Base-by-base conservation (phyloP, 1,140 invertebrate genomes). In the Diprion similis region DNA sequence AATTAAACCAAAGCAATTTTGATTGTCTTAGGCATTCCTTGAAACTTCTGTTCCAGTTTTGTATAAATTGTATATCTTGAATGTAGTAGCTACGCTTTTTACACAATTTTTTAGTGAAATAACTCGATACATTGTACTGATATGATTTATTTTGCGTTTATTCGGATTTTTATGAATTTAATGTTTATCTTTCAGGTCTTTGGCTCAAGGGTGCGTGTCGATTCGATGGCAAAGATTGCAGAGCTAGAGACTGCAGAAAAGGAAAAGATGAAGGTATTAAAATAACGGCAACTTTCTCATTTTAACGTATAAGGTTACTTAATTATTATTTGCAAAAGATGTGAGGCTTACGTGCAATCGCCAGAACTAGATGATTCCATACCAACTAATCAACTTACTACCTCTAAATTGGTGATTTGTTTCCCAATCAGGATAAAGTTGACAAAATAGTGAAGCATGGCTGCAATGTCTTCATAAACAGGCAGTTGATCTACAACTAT, bases 401-500 rank as follows among this genome's bases (percentile, higher is more conserved):
- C 51, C 66, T 17, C 11, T 10, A 65, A 9, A 68, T 67, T 51
- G 68, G 17, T 73, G 65, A 72, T 8, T 59, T 71, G 73, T 65
- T 74, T 51, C 0, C 70, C 71, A 73, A 76, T 76, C 24, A 87
- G 85, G 96, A 99, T 77, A 99, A 99, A 92, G 97, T 99, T 1
- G 94, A 97, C 76, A 98, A 98, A 86, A 99, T 99, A 75, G 83
- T 99, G 9, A 94, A 94, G 78, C 98, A 99, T 86, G 95, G 97
- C 73, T 96, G 95, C 86, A 99, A 98, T 89, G 99, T 99, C 0
- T 99, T 99, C 82, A 98, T 99, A 81, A 99, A 99, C 88, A 94
- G 97, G 80, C 99, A 99, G 89, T 89, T 99, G 68, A 99, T 99
- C 84, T 99, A 99, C 89, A 99, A 99, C 87, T 99, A 99, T 85